Evolutionary conservation across 2,888 invertebrate genomes (phyloP).

Genomic region (Trypoxylon attenuatum): DNA sequence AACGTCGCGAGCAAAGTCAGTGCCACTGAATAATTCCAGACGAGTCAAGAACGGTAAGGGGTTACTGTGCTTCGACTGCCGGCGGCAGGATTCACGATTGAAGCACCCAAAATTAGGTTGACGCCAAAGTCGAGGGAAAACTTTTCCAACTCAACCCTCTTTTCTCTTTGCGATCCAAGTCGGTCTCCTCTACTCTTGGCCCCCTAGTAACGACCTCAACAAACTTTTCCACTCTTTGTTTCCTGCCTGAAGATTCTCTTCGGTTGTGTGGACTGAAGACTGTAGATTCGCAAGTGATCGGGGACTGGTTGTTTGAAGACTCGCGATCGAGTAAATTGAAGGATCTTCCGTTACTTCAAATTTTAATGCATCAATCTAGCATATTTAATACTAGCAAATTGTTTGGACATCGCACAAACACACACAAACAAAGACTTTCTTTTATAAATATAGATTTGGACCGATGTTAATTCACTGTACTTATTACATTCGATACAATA

Average conservation of each 20-base stretch:
- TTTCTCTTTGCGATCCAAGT: not conserved
- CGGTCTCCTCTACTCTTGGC: not conserved
- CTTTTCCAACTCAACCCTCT: not conserved
- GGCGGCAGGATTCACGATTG: constrained; percentile 11
- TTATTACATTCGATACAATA: too few relatives aligned
- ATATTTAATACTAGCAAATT: too few relatives aligned
- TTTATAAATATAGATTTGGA: too few relatives aligned
- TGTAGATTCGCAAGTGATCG: constrained; percentile 16
- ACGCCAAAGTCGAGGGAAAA: constrained; percentile 15
- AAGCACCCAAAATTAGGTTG: constrained; percentile 37
- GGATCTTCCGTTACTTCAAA: too few relatives aligned
- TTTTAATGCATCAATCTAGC: too few relatives aligned
- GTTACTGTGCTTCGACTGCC: not conserved
- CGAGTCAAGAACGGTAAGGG: constrained; percentile 22
- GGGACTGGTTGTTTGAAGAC: constrained; percentile 7
- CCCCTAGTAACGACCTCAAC: not conserved
- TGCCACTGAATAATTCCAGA: constrained; percentile 37
- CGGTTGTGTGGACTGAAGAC: too few relatives aligned
- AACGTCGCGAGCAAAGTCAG: constrained; percentile 13
- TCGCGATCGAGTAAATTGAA: not conserved
- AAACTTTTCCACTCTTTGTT: constrained; percentile 9
- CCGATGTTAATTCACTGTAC: too few relatives aligned
- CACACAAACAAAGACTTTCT: too few relatives aligned
- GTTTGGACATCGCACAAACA: too few relatives aligned
- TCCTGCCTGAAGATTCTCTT: not conserved